Base-by-base conservation (phyloP, 1,140 invertebrate species). In the Chironomus striatipennis region DNA sequence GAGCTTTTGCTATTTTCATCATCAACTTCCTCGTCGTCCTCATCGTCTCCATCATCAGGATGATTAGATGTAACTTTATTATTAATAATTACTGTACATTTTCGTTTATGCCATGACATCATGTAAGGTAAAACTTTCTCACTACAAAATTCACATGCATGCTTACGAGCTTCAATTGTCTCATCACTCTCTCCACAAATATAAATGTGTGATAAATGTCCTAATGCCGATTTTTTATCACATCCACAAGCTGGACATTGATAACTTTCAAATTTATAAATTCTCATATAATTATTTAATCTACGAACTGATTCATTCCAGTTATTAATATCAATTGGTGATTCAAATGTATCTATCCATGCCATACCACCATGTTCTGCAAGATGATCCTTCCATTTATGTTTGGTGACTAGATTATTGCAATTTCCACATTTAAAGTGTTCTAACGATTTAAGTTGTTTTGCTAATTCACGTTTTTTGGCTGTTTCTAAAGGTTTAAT, bases 251-350 rank as follows among this genome's bases (percentile, higher is more conserved):
- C 20, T 7, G 65, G n/a, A 20, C 65, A 70, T 20, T 10, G 17
- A 6, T 18, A 12, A 18, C 9, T 7, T 8, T 20, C 20, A 9
- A 70, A 20, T 12, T 70, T 70, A 7, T 70, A 70, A 6, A 70
- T 70, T 70, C 18, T 70, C 18, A 70, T 18, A 21, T 18, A 18
- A 21, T 70, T 70, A 18, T 18, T 70, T 9, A 21, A 20, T 15
- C 65, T 15, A 18, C 65, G 65, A 70, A 70, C 9, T 20, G 20
- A 15, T 70, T 70, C 65, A 70, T 70, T 70, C 65, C 65, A 70
- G 18, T 70, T 5, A 9, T 70, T 17, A 70, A 70, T 20, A 20
- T 18, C 18, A 20, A 70, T 18, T 6, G 65, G 9, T 18, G n/a
- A 17, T 20, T 70, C 65, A 70, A 18, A 70, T 20, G n/a, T 20